Conservation (phyloP, 2,888 invertebrate species). For the Thereva unica region DNA sequence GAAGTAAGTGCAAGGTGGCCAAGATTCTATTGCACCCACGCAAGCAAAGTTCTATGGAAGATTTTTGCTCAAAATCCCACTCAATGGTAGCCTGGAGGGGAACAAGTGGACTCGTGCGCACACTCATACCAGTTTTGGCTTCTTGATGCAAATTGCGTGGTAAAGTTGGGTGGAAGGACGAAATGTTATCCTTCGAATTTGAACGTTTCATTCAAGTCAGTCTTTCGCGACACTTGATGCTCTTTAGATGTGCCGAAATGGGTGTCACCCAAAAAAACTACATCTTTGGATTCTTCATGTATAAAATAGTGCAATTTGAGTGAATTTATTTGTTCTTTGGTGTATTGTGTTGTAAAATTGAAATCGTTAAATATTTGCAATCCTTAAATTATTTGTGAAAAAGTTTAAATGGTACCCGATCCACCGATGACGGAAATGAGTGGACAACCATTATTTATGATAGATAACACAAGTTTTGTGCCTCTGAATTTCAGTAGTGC, state of each 20-base stretch:
- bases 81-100: too few relatives aligned
- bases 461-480: slow-evolving; percentile 20
- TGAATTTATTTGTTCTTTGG: not conserved
- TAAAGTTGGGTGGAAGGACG: too few relatives aligned
- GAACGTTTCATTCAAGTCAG: slow-evolving; percentile 1
- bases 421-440: slow-evolving; percentile 6
- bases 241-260: slow-evolving; percentile 1
- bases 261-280: too few relatives aligned
- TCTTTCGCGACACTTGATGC: slow-evolving; percentile 14
- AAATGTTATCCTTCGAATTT: not conserved
- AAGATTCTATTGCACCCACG: too few relatives aligned
- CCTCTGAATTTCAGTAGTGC: slow-evolving; percentile 16
- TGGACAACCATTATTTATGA: not conserved
- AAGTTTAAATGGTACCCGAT: not conserved
- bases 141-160: too few relatives aligned
- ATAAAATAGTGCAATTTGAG: not conserved
- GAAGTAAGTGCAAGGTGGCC: too few relatives aligned
- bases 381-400: not conserved
- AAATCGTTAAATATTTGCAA: not conserved
- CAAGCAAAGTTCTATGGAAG: too few relatives aligned
- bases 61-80: too few relatives aligned
- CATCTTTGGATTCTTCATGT: too few relatives aligned
- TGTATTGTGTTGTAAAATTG: not conserved
- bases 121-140: too few relatives aligned
- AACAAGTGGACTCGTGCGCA: too few relatives aligned